Base-by-base conservation (phyloP, 2,888 invertebrate genomes). In the Andrena fulva region DNA sequence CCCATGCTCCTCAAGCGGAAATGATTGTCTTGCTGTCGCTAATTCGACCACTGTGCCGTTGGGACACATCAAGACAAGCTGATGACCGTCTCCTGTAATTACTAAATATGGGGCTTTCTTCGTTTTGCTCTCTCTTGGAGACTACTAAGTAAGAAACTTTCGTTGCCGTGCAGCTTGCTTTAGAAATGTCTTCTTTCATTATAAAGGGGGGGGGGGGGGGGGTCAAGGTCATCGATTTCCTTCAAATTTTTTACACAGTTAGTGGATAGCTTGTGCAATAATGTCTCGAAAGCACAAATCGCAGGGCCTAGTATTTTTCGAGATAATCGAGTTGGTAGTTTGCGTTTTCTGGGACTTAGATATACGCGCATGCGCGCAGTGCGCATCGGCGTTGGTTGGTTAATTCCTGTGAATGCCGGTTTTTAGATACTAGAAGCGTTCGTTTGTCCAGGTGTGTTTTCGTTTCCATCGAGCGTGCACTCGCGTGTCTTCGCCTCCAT, bases 1-100 rank as follows among this genome's bases (percentile, higher is more conserved):
- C 76, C 76, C 77, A 60, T 76, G 73, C 59, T 63, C 82, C 64
- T 52, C 56, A 71, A 42, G 71, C 83, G 74, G 77, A 72, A 84
- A 84, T 64, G 64, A 78, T 77, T 77, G 77, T 67, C 81, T 59
- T 59, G 62, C 59, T 31, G 70, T 62, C 42, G 20, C 64, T 35
- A 56, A 64, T 72, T 63, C 67, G 62, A 24, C 24, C 50, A 20
- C 50, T 50, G 52, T 42, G 66, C 66, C 35, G 52, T 27, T 16
- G 59, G n/a, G 24, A 69, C 29, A 16, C 71, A 16, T 42, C n/a
- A 27, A 27, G 50, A 10, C 68, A 3, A 31, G 50, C 60, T 24
- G 60, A 50, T 16, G 31, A 54, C 42, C 31, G 67, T 68, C 4
- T 6, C 59, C 12, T 16, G 29, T 71, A 80, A 77, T 70, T 62